A percentile compares a stretch with the other conserved stretches of the same genome.
Conservation (phyloP, 2,113 vertebrate species). For the Candoia aspera region DNA sequence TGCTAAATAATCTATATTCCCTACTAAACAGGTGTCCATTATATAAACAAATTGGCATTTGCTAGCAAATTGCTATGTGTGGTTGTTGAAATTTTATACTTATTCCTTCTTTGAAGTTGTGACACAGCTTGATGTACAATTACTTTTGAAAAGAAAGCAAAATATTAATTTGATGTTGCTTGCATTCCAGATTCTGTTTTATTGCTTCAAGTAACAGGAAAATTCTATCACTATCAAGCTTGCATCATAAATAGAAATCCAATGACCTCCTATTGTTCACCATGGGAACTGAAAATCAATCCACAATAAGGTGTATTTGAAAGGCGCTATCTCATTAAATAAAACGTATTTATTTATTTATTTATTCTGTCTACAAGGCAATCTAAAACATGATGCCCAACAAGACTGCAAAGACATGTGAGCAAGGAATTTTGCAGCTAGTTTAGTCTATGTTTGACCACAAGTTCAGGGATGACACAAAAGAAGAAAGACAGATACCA, state of each 20-base stretch:
- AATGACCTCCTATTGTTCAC: neutral
- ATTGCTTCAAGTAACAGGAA: neutral
- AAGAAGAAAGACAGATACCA: neutral
- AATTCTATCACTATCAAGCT: neutral
- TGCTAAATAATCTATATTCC: neutral
- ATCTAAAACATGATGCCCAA: neutral
- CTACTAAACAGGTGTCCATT: neutral
- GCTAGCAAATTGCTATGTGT: neutral
- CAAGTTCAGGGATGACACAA: neutral
- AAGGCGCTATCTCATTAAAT: neutral
- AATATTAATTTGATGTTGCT: neutral
- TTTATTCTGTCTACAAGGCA: neutral
- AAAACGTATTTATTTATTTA: neutral
- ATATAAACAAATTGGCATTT: slow-evolving; percentile 2
- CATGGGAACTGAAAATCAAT: neutral
- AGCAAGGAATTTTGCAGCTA: neutral
- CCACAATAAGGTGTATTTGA: neutral
- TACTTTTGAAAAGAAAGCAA: neutral
- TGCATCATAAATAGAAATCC: neutral
- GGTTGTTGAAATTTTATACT: neutral
- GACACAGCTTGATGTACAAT: neutral
- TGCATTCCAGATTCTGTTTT: neutral
- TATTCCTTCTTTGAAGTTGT: neutral
- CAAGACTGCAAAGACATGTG: neutral
- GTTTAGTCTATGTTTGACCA: neutral